Conservation (phyloP, 2,113 vertebrate species). For the Festucalex cinctus region DNA sequence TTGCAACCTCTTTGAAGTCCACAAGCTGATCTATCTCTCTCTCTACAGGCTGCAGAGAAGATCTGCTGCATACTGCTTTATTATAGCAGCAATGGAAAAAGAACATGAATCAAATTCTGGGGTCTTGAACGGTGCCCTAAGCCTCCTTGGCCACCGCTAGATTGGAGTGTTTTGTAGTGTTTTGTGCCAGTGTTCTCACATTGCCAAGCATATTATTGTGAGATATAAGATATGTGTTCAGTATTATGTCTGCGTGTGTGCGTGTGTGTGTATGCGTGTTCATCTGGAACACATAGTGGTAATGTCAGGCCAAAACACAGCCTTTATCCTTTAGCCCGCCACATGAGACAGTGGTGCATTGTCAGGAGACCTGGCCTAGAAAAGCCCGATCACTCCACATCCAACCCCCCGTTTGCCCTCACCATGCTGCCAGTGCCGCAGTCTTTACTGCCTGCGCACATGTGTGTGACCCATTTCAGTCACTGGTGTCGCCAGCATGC, state of each 20-base stretch:
- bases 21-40: conserved; percentile 70
- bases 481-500: conserved; percentile 59
- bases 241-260: background rate
- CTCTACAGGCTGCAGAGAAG: conserved; percentile 46
- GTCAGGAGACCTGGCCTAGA: conserved; percentile 78
- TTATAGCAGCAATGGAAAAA: conserved; percentile 38
- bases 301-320: conserved; percentile 59
- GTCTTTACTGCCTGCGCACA: conserved; percentile 47
- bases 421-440: conserved; percentile 69
- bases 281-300: conserved; percentile 39
- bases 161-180: conserved; percentile 8
- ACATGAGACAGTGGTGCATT: conserved; percentile 70
- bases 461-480: conserved; percentile 66
- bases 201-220: background rate
- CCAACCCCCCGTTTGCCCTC: conserved; percentile 70
- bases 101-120: conserved; percentile 31
- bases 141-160: conserved; percentile 16
- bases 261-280: background rate
- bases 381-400: conserved; percentile 74
- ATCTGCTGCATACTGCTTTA: conserved; percentile 66
- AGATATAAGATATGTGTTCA: conserved; percentile 16
- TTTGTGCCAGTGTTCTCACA: conserved; percentile 6
- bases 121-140: conserved; percentile 33
- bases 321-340: conserved; percentile 68
- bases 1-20: conserved; percentile 80